Percentiles rank a stretch among this genome's conserved stretches.
Evolutionary conservation across 2,888 invertebrate genomes (phyloP).

Genomic region (Drosophila recens): DNA sequence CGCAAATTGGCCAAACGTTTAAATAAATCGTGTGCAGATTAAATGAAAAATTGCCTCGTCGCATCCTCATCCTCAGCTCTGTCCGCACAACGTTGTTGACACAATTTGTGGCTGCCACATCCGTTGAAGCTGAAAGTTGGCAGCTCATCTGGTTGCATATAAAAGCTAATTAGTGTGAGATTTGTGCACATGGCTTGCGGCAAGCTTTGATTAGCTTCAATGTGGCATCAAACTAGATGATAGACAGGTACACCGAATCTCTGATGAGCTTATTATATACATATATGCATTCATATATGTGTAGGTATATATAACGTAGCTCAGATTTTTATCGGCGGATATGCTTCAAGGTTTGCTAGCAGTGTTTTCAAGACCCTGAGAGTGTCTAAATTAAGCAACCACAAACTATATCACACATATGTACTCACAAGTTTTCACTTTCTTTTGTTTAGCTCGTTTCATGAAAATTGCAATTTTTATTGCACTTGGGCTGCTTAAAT

Average conservation of each 20-base stretch:
- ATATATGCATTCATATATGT: no score
- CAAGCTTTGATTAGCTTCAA: constrained; percentile 65
- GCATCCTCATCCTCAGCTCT: neutral
- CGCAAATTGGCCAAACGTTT: constrained; percentile 39
- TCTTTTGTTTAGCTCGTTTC: constrained; percentile 62
- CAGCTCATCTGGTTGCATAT: constrained; percentile 55
- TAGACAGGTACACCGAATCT: constrained; percentile 23
- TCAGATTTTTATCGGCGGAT: constrained; percentile 50
- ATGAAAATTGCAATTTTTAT: constrained; percentile 73
- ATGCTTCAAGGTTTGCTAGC: constrained; percentile 38
- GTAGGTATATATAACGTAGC: neutral
- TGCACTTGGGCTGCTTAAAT: constrained; percentile 58
- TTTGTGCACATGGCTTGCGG: constrained; percentile 55
- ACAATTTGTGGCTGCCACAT: constrained; percentile 44
- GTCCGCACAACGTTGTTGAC: constrained; percentile 34
- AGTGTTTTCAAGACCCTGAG: constrained; percentile 44
- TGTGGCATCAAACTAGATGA: constrained; percentile 45
- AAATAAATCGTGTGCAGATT: constrained; percentile 58
- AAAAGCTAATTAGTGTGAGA: constrained; percentile 74
- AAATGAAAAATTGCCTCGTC: constrained; percentile 47
- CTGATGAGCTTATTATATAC: constrained; percentile 7
- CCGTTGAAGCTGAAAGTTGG: constrained; percentile 53
- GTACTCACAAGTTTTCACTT: constrained; percentile 64
- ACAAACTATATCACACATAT: constrained; percentile 22
- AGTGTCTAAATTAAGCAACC: constrained; percentile 30